A percentile compares a stretch with the other conserved stretches of the same genome.
Evolutionary conservation across 2,888 invertebrate genomes (phyloP).

Genomic region (Andrena trimmerana): DNA sequence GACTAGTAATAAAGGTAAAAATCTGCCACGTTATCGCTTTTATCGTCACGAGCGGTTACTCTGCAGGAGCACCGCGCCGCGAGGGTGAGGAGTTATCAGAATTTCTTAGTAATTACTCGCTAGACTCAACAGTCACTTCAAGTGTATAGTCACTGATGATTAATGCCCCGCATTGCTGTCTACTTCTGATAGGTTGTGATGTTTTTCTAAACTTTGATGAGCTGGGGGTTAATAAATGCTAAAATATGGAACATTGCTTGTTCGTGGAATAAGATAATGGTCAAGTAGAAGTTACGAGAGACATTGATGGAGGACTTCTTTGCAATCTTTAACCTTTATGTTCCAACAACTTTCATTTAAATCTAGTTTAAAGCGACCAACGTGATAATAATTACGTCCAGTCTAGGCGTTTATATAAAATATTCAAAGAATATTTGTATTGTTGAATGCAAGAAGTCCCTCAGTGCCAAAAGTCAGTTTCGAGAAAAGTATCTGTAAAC

Average conservation of each 20-base stretch:
- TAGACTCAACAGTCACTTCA: neutral
- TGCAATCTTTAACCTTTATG: neutral
- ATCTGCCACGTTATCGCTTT: neutral
- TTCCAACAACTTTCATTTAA: constrained; percentile 29
- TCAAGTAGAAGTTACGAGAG: constrained; percentile 18
- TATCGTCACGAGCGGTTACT: too few relatives aligned
- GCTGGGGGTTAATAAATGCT: constrained; percentile 4
- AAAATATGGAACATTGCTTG: constrained; percentile 26
- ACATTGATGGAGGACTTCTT: neutral
- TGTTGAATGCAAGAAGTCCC: too few relatives aligned
- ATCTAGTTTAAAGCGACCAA: neutral
- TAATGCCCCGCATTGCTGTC: constrained; percentile 13
- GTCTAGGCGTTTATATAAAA: neutral
- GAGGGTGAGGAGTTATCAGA: too few relatives aligned
- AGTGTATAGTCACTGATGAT: constrained; percentile 15
- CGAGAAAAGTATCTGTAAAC: too few relatives aligned
- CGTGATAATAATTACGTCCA: neutral
- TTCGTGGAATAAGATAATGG: constrained; percentile 9
- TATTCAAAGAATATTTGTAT: too few relatives aligned
- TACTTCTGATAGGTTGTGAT: constrained; percentile 12
- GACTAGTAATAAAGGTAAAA: constrained; percentile 81
- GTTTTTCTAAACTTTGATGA: neutral
- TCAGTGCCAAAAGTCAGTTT: too few relatives aligned
- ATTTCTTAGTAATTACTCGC: too few relatives aligned
- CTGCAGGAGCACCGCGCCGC: too few relatives aligned